Conservation (phyloP, 37 sponge, comb jelly and placozoan genomes). For the Axinella damicornis region DNA sequence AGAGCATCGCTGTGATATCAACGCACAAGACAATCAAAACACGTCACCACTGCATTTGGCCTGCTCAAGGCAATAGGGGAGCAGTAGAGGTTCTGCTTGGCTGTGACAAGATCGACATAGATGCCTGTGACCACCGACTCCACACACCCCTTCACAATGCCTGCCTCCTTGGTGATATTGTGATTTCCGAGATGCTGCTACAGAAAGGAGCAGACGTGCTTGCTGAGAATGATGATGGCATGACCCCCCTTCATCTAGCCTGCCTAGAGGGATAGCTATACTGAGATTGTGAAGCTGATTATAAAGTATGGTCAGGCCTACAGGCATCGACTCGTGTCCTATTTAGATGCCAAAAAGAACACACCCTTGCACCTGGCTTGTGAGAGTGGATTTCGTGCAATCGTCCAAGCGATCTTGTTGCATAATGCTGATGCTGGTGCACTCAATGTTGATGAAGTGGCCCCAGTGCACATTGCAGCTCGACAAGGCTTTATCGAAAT, state of each 20-base stretch:
- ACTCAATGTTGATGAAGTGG: slow-evolving; percentile 43
- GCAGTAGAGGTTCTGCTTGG: slow-evolving; percentile 57
- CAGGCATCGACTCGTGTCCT: not conserved
- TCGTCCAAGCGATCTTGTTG: slow-evolving; percentile 41
- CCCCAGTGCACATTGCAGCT: slow-evolving; percentile 85
- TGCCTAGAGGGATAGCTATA: slow-evolving; percentile 61
- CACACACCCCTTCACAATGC: slow-evolving; percentile 79
- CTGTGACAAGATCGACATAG: not conserved
- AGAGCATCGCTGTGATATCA: slow-evolving; percentile 4
- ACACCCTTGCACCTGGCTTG: slow-evolving; percentile 70
- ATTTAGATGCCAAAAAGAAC: slow-evolving; percentile 42
- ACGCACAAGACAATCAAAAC: slow-evolving; percentile 40
- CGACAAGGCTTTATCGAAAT: slow-evolving; percentile 57
- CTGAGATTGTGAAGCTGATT: slow-evolving; percentile 63
- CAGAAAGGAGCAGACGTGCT: slow-evolving; percentile 23
- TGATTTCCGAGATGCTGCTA: slow-evolving; percentile 52
- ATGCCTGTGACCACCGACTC: slow-evolving; percentile 41
- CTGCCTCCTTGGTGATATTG: slow-evolving; percentile 48
- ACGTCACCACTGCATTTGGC: slow-evolving; percentile 73
- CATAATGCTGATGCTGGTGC: slow-evolving; percentile 38
- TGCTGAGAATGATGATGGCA: slow-evolving; percentile 35
- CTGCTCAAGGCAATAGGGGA: slow-evolving; percentile 57
- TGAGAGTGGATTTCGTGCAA: slow-evolving; percentile 66
- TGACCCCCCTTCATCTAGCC: slow-evolving; percentile 63
- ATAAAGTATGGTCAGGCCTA: not conserved